Conservation (phyloP, 2,888 invertebrate species). For the Dryomyza anilis region DNA sequence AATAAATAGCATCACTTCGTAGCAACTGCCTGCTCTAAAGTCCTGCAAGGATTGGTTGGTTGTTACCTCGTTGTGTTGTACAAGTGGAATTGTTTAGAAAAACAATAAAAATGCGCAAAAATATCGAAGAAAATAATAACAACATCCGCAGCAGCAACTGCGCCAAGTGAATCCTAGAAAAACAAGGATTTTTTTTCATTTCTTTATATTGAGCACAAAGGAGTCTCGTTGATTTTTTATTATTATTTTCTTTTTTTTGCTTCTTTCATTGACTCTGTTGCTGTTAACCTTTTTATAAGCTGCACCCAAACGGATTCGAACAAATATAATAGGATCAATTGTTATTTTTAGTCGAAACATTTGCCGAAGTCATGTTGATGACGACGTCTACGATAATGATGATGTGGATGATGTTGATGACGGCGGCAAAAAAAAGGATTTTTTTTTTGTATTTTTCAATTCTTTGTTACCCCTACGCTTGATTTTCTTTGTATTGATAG, state of each 20-base stretch:
- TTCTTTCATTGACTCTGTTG: background rate
- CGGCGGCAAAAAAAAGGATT: background rate
- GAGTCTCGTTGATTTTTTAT: background rate
- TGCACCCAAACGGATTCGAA: background rate
- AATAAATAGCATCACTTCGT: no score
- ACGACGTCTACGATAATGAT: background rate
- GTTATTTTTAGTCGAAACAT: slow-evolving; percentile 13
- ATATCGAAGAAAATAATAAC: background rate
- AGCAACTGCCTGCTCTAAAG: no score
- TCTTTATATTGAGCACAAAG: background rate
- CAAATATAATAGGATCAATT: slow-evolving; percentile 15
- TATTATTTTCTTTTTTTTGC: background rate
- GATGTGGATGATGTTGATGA: background rate
- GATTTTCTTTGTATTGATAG: background rate
- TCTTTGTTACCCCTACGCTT: background rate
- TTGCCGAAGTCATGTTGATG: slow-evolving; percentile 1
- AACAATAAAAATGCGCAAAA: background rate
- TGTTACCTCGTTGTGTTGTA: background rate
- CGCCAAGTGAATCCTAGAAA: background rate
- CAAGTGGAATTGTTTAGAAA: background rate
- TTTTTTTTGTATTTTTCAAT: background rate
- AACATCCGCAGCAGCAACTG: background rate
- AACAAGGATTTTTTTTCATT: background rate
- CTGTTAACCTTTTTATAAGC: background rate
- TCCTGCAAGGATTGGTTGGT: no score